Evolutionary conservation across 1,140 invertebrate species (phyloP).

Genomic region (Portunus trituberculatus): DNA sequence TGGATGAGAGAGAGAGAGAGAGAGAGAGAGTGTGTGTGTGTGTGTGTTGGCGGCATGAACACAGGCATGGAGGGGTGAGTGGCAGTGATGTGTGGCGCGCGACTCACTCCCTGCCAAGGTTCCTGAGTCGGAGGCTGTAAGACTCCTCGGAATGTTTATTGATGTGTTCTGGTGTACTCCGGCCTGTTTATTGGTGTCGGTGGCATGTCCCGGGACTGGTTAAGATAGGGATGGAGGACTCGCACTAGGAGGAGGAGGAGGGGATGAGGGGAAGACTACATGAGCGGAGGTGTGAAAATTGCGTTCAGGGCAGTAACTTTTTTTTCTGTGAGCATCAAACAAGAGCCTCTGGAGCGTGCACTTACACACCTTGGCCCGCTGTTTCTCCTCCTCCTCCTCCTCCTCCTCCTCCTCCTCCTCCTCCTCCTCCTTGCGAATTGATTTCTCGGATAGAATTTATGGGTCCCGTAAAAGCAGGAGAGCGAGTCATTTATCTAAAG

Average conservation of each 20-base stretch:
- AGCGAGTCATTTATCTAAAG: not conserved
- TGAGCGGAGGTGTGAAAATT: slow-evolving; percentile 4
- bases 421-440: not conserved
- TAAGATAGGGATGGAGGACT: not conserved
- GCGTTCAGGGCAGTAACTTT: not conserved
- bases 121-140: not conserved
- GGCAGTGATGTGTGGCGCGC: slow-evolving; percentile 5
- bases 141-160: slow-evolving; percentile 25
- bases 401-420: not conserved
- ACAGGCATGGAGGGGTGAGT: not conserved
- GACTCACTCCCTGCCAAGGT: not conserved
- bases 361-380: not conserved
- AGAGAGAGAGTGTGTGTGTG: not conserved
- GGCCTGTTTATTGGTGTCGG: slow-evolving; percentile 36
- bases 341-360: not conserved
- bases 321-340: not conserved
- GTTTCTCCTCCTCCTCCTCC: too few species aligned
- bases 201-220: not conserved
- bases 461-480: not conserved
- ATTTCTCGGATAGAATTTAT: slow-evolving; percentile 2
- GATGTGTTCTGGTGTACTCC: slow-evolving; percentile 31
- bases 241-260: not conserved
- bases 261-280: not conserved
- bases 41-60: not conserved
- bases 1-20: not conserved